phyloP scores from a whole-genome alignment of 2,113 vertebrate genomes.

The Spea multiplicata region DNA sequence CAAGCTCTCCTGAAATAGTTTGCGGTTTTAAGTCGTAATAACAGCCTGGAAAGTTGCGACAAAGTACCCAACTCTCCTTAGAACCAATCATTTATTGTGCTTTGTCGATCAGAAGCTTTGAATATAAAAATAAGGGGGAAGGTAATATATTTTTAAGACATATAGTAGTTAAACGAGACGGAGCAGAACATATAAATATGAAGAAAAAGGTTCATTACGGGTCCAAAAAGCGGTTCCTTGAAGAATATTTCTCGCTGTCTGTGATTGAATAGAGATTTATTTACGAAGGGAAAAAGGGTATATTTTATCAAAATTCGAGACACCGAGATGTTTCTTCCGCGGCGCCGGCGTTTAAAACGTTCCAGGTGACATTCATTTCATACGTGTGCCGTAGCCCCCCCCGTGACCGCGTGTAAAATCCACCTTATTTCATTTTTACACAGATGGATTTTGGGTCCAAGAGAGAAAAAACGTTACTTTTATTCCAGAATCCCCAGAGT shows the following conservation, averaged over 20 bases:
- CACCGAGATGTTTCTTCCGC: constrained; percentile 6
- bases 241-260: neutral
- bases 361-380: neutral
- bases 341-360: constrained; percentile 7
- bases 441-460: neutral
- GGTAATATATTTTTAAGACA: neutral
- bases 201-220: neutral
- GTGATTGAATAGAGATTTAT: constrained; percentile 26
- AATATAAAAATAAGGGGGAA: neutral
- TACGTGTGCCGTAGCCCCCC: neutral
- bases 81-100: too few relatives aligned
- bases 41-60: too few relatives aligned
- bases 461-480: neutral
- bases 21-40: too few relatives aligned
- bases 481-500: too few relatives aligned
- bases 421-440: neutral
- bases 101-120: neutral
- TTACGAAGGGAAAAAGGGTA: neutral
- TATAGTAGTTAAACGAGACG: neutral
- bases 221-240: too few relatives aligned
- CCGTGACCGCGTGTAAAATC: neutral
- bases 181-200: neutral
- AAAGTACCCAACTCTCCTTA: too few relatives aligned
- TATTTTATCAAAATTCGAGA: constrained; percentile 11
- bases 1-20: too few relatives aligned